A percentile compares a stretch with the other conserved stretches of the same genome.
Conservation (phyloP, 2,113 vertebrate genomes). For the Forbesichthys agassizii region DNA sequence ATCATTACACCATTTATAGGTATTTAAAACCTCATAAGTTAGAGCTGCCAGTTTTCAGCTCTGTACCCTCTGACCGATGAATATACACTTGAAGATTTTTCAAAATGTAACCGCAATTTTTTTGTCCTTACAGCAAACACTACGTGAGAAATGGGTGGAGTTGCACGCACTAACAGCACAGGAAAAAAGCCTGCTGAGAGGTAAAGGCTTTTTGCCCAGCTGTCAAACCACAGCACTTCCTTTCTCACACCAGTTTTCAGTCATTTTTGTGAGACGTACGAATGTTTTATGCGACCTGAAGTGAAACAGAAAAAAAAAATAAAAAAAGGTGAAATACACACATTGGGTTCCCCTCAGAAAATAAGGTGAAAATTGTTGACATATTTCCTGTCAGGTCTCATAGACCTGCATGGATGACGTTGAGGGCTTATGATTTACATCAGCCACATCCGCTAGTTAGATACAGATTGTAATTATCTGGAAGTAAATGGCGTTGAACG, state of each 20-base stretch:
- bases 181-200: slow-evolving; percentile 84
- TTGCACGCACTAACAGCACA: slow-evolving; percentile 80
- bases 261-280: neutral
- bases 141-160: slow-evolving; percentile 85
- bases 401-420: neutral
- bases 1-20: too few species aligned
- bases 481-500: too few species aligned
- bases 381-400: slow-evolving; percentile 8
- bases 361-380: slow-evolving; percentile 7
- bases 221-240: neutral
- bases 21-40: too few species aligned
- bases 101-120: neutral
- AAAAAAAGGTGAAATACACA: neutral
- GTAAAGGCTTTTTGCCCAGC: slow-evolving; percentile 67
- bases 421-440: too few species aligned
- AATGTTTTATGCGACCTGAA: slow-evolving; percentile 1
- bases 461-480: neutral
- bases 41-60: too few species aligned
- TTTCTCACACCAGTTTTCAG: neutral
- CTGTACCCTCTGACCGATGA: neutral
- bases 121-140: slow-evolving; percentile 76
- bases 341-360: slow-evolving; percentile 47
- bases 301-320: neutral
- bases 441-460: neutral
- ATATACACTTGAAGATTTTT: slow-evolving; percentile 4